These are phyloP conservation scores for Tipula unca DNA, from an alignment of 2,888 invertebrate species.

Conservation along the genomic window DNA sequence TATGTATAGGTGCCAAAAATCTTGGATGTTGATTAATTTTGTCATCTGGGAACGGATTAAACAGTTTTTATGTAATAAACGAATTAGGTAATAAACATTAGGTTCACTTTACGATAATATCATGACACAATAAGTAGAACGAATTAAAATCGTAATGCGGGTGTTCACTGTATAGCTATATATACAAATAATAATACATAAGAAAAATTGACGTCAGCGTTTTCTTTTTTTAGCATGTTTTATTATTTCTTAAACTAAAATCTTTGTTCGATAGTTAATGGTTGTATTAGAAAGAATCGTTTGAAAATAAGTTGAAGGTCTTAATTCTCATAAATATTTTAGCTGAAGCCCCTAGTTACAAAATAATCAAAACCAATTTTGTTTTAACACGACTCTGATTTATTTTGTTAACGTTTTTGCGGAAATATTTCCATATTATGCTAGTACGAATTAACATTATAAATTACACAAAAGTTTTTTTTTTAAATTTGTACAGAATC, in stretches of 20 bases:
- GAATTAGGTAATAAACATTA: too few relatives aligned
- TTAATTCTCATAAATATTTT: neutral
- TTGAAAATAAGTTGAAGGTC: neutral
- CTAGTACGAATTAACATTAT: neutral
- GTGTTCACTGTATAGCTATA: too few relatives aligned
- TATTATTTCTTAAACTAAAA: neutral
- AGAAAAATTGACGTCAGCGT: neutral
- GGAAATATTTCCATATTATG: neutral
- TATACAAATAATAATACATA: neutral
- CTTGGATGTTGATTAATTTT: too few relatives aligned
- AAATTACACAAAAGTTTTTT: neutral
- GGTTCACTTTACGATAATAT: too few relatives aligned
- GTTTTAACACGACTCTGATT: neutral
- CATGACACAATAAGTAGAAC: too few relatives aligned
- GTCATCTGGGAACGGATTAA: too few relatives aligned
- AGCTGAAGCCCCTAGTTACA: neutral
- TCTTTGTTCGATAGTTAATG: neutral
- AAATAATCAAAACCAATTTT: neutral
- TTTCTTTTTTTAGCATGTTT: neutral
- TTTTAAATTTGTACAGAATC: neutral
- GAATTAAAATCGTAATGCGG: too few relatives aligned
- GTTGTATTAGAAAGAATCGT: neutral
- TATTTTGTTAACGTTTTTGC: neutral
- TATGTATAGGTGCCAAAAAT: too few relatives aligned
- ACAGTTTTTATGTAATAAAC: too few relatives aligned